Evolutionary conservation across 2,797 vertebrate genomes (phyloP).

Genomic region (Anabacerthia variegaticeps): DNA sequence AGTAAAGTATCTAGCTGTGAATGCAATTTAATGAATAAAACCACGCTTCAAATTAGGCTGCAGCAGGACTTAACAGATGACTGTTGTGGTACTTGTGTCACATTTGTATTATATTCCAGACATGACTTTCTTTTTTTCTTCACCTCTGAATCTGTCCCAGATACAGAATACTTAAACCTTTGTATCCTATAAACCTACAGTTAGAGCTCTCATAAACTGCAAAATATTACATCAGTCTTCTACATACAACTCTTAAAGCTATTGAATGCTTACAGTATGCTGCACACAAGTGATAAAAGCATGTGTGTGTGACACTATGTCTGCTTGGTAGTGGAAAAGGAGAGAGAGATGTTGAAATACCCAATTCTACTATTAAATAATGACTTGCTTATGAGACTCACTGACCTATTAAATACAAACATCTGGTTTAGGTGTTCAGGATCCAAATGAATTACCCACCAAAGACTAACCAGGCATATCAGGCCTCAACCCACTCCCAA

Average conservation of each 20-base stretch:
- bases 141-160: not conserved
- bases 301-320: conserved; percentile 67
- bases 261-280: conserved; percentile 54
- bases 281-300: conserved; percentile 61
- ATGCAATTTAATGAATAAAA: not conserved
- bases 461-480: conserved; percentile 54
- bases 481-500: not conserved
- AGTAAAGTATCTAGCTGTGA: not conserved
- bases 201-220: conserved; percentile 46
- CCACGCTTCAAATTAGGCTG: not conserved
- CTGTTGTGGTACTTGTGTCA: not conserved
- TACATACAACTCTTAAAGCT: conserved; percentile 16
- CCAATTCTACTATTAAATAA: conserved; percentile 66
- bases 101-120: conserved; percentile 11
- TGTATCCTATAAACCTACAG: conserved; percentile 43
- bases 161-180: conserved; percentile 53
- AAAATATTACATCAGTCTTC: conserved; percentile 66
- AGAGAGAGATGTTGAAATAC: conserved; percentile 58
- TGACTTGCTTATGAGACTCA: conserved; percentile 62
- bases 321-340: conserved; percentile 55
- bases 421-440: conserved; percentile 61
- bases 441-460: conserved; percentile 66
- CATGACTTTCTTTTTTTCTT: not conserved
- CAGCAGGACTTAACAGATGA: not conserved
- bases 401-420: conserved; percentile 70